These are phyloP conservation scores for Meta bourneti DNA, from an alignment of 2,888 invertebrate genomes.

Conservation along the genomic window DNA sequence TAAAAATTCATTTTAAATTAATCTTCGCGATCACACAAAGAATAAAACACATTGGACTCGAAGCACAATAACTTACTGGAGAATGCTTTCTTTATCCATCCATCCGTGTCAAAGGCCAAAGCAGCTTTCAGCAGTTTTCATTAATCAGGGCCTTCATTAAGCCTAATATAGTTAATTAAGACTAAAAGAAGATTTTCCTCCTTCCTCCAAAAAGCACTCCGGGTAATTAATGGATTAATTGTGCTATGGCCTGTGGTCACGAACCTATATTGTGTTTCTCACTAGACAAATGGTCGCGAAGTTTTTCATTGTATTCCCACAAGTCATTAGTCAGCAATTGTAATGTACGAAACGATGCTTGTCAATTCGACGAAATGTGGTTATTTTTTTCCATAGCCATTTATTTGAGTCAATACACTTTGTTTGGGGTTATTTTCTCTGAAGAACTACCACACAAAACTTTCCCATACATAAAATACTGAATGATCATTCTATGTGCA, in stretches of 20 bases:
- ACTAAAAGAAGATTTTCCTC: slow-evolving; percentile 19
- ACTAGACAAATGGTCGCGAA: background rate
- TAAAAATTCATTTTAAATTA: background rate
- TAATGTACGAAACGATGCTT: background rate
- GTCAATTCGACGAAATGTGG: background rate
- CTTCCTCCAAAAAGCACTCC: slow-evolving; percentile 12
- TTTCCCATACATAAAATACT: too few relatives aligned
- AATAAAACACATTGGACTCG: background rate
- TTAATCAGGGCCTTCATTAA: slow-evolving; percentile 63
- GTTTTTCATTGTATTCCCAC: background rate
- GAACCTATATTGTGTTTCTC: slow-evolving; percentile 22
- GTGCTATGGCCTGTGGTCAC: slow-evolving; percentile 3
- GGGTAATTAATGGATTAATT: slow-evolving; percentile 16
- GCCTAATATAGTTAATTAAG: slow-evolving; percentile 61
- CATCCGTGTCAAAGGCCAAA: slow-evolving; percentile 25
- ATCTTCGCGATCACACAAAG: background rate
- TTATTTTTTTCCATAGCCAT: background rate
- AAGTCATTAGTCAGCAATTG: background rate
- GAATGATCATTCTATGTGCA: too few relatives aligned
- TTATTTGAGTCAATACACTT: too few relatives aligned
- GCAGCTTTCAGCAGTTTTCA: slow-evolving; percentile 48
- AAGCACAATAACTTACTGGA: background rate
- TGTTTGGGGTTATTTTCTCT: too few relatives aligned
- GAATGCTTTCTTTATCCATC: background rate
- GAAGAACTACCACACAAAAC: too few relatives aligned